These are phyloP conservation scores for Phyllotreta striolata DNA, from an alignment of 2,888 invertebrate genomes.

Conservation along the genomic window DNA sequence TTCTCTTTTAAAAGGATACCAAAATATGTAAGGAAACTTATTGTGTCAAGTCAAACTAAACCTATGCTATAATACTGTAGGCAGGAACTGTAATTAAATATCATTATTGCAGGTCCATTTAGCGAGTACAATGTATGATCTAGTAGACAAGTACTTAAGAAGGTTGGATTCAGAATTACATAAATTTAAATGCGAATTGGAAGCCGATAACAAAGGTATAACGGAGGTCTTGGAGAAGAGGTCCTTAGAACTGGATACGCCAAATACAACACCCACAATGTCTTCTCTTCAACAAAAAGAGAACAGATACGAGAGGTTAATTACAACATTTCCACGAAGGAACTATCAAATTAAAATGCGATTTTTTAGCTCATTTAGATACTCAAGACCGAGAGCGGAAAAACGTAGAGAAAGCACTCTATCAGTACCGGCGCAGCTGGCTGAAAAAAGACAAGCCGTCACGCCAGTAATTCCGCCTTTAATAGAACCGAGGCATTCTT, in stretches of 20 bases:
- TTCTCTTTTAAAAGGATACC: background rate
- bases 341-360: no score
- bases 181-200: conserved; percentile 98
- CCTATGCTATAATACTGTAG: background rate
- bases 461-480: conserved; percentile 48
- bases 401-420: conserved; percentile 77
- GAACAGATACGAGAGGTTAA: conserved; percentile 69
- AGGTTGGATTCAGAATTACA: conserved; percentile 89
- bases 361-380: conserved; percentile 45
- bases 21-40: no score
- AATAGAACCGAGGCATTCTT: conserved; percentile 51
- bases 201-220: conserved; percentile 98
- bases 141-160: conserved; percentile 91
- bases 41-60: background rate
- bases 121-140: conserved; percentile 92
- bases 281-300: conserved; percentile 81
- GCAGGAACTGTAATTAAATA: background rate
- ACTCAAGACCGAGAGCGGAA: conserved; percentile 68
- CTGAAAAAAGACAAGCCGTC: conserved; percentile 61
- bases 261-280: conserved; percentile 62
- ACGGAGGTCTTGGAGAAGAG: conserved; percentile 94
- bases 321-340: no score
- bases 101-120: conserved; percentile 68
- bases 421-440: conserved; percentile 56
- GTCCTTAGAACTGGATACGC: conserved; percentile 86